phyloP scores from a whole-genome alignment of 37 sponge, comb jelly and placozoan species.

The Chondrosia reniformis region DNA sequence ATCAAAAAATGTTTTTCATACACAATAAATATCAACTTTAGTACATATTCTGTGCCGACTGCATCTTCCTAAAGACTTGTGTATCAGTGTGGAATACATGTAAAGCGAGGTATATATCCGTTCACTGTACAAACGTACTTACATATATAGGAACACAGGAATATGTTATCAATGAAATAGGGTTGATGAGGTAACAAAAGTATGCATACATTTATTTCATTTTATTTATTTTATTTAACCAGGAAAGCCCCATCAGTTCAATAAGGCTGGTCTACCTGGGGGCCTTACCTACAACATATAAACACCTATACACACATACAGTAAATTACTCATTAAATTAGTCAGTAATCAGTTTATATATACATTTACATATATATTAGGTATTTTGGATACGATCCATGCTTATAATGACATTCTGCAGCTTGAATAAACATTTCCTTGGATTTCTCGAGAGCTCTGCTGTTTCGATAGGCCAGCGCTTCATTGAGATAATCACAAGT shows the following conservation, averaged over 20 bases:
- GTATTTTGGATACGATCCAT: conserved; percentile 63
- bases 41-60: too few species aligned
- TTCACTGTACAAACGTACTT: neutral
- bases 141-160: neutral
- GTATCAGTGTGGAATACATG: too few species aligned
- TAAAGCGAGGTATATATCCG: too few species aligned
- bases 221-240: too few species aligned
- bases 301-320: neutral
- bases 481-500: neutral
- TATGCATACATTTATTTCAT: too few species aligned
- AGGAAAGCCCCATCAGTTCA: too few species aligned
- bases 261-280: too few species aligned
- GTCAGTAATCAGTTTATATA: neutral
- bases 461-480: conserved; percentile 58
- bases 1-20: too few species aligned
- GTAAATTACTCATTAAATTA: neutral
- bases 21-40: too few species aligned
- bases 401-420: conserved; percentile 52
- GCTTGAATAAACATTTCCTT: conserved; percentile 47
- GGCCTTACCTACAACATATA: too few species aligned
- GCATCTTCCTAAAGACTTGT: too few species aligned
- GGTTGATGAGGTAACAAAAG: too few species aligned
- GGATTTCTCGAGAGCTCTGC: conserved; percentile 57
- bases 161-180: neutral
- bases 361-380: neutral